Base-by-base conservation (phyloP, 2,888 invertebrate genomes). In the Luperina nickerlii region DNA sequence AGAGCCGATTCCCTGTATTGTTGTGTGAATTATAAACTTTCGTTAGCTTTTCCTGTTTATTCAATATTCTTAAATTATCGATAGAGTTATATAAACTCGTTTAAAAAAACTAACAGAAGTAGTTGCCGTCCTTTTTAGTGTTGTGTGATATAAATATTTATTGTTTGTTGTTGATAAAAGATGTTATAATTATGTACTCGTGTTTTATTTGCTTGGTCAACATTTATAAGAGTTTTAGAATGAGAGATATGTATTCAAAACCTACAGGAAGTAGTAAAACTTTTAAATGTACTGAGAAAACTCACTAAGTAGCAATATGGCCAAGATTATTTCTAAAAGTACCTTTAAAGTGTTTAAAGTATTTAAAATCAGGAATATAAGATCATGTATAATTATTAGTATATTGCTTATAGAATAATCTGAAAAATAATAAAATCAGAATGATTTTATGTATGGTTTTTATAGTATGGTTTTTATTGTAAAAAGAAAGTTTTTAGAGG, bases 61-160 rank as follows among this genome's bases (percentile, higher is more conserved):
- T 38, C 8, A 24, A 60, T 32, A 45, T n/a, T 32, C 54, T 54
- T n/a, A 11, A 54, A 54, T n/a, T 9, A 7, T 74, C 32, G 2
- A n/a, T 66, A 32, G 45, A 45, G 18, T n/a, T 69, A 54, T 18
- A 20, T 9, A 54, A 65, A 8, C 9, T 24, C n/a, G 2, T 42
- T 32, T 38, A 13, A 13, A 32, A 32, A 51, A 32, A 42, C 13
- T 48, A 57, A 62, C 18, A 63, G 11, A 54, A 57, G 60, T 85
- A 83, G 76, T 74, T 66, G 76, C 83, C 85, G 85, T 86, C 86
- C 85, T 72, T 60, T 32, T 57, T 62, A 74, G 74, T 67, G 83
- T 86, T 83, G 83, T 80, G 83, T 80, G 38, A 79, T 75, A 62
- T 70, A 68, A 15, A 48, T 68, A 63, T 57, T 18, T 76, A 48